Percentiles rank a stretch among this genome's conserved stretches.
phyloP scores from a whole-genome alignment of 2,888 invertebrate genomes.

The Isoperla grammatica region DNA sequence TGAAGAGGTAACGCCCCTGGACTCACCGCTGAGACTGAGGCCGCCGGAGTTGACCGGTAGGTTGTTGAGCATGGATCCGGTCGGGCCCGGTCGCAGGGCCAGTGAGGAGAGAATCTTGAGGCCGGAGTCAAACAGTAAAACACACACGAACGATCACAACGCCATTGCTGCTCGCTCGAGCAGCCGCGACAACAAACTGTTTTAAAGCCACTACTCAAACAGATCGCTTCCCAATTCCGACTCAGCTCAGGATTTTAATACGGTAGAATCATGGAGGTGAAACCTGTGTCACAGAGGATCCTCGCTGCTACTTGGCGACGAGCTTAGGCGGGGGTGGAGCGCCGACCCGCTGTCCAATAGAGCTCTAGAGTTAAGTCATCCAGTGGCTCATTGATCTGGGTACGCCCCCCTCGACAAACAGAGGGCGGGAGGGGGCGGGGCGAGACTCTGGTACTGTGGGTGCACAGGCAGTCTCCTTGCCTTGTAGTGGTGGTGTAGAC shows the following conservation, averaged over 20 bases:
- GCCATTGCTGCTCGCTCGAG: neutral
- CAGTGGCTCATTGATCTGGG: constrained; percentile 6
- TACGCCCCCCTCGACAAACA: neutral
- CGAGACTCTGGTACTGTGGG: neutral
- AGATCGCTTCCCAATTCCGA: constrained; percentile 13
- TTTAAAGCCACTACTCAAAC: neutral
- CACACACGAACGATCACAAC: neutral
- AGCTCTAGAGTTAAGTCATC: neutral
- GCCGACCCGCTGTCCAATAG: neutral
- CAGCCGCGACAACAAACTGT: neutral
- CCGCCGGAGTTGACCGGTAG: constrained; percentile 37
- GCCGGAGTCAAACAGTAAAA: constrained; percentile 16
- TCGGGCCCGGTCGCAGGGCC: constrained; percentile 30
- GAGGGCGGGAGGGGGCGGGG: constrained; percentile 20
- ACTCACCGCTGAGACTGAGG: constrained; percentile 36
- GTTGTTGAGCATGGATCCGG: constrained; percentile 38
- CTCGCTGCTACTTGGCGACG: neutral
- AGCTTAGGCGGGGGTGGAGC: constrained; percentile 2
- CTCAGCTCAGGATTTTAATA: constrained; percentile 23
- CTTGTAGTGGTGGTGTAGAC: too few species aligned
- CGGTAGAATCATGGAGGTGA: constrained; percentile 23
- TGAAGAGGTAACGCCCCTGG: constrained; percentile 14
- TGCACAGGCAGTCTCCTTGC: too few species aligned
- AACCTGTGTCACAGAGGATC: constrained; percentile 20
- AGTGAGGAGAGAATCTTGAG: constrained; percentile 34